Percentiles rank a stretch among this genome's conserved stretches.
Conservation (phyloP, 2,113 vertebrate species). For the Apodemus speciosus region DNA sequence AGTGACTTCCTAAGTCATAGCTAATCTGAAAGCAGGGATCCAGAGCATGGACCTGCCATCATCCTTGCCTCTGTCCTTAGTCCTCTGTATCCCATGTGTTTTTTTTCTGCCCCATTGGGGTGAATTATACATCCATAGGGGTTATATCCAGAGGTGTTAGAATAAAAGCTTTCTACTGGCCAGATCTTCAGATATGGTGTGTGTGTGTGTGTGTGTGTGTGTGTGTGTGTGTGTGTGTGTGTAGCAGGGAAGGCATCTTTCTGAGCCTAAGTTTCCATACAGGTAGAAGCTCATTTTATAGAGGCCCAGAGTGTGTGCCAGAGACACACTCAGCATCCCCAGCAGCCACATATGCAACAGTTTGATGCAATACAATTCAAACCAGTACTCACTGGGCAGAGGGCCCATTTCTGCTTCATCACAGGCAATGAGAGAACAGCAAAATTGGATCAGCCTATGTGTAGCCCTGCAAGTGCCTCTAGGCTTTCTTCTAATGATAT, state of each 20-base stretch:
- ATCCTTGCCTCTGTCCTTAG: background rate
- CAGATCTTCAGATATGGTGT: background rate
- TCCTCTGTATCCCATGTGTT: background rate
- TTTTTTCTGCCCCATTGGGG: background rate
- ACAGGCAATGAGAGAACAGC: slow-evolving; percentile 78
- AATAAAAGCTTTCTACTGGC: background rate
- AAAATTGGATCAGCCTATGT: slow-evolving; percentile 29
- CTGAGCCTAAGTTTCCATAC: background rate
- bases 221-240: background rate
- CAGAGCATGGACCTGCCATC: background rate
- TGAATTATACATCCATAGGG: background rate
- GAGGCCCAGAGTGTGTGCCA: slow-evolving; percentile 55
- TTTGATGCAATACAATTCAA: slow-evolving; percentile 75
- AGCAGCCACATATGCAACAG: slow-evolving; percentile 55
- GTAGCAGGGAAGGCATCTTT: no score
- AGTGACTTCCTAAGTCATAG: background rate
- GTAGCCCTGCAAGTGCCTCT: slow-evolving; percentile 54
- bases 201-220: background rate
- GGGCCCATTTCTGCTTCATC: slow-evolving; percentile 75
- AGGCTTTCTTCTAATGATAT: background rate
- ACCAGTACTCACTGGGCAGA: slow-evolving; percentile 80
- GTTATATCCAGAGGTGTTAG: background rate
- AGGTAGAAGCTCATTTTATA: background rate
- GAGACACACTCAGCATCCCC: slow-evolving; percentile 33
- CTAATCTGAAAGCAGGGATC: no score